Percentiles rank a stretch among this genome's conserved stretches.
Conservation (phyloP, 2,797 vertebrate species). For the Cryptoprocta ferox region DNA sequence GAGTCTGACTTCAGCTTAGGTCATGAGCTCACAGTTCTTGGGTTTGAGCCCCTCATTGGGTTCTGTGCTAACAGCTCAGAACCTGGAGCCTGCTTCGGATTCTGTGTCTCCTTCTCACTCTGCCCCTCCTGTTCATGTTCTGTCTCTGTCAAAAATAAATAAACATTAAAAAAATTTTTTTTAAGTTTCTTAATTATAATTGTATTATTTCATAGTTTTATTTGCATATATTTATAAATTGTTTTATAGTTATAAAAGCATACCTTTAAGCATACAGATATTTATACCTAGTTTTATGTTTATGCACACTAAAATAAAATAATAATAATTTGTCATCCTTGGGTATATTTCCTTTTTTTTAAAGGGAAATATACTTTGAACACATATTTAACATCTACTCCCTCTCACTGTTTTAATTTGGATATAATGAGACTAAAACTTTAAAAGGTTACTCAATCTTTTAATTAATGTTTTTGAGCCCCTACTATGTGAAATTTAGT, state of each 20-base stretch:
- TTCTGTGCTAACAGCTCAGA: too few species aligned
- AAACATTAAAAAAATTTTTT: too few species aligned
- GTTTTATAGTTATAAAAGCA: not conserved
- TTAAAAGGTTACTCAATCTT: not conserved
- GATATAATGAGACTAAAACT: not conserved
- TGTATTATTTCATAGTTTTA: not conserved
- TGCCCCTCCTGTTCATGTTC: too few species aligned
- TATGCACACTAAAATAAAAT: not conserved
- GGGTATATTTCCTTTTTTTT: not conserved
- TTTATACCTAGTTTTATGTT: not conserved
- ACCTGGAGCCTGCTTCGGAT: too few species aligned
- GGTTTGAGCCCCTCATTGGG: too few species aligned
- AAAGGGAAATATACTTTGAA: not conserved
- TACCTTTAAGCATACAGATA: not conserved
- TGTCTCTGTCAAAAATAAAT: too few species aligned
- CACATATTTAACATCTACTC: not conserved
- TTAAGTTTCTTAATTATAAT: not conserved
- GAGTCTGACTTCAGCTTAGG: too few species aligned
- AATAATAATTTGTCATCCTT: not conserved
- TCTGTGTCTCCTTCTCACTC: too few species aligned
- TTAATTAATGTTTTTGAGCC: not conserved
- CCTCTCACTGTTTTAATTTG: not conserved
- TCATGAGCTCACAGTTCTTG: too few species aligned
- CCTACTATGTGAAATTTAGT: not conserved
- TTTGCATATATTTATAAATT: not conserved